Conservation (phyloP, 1,140 invertebrate genomes). For the Calycopis cecrops region DNA sequence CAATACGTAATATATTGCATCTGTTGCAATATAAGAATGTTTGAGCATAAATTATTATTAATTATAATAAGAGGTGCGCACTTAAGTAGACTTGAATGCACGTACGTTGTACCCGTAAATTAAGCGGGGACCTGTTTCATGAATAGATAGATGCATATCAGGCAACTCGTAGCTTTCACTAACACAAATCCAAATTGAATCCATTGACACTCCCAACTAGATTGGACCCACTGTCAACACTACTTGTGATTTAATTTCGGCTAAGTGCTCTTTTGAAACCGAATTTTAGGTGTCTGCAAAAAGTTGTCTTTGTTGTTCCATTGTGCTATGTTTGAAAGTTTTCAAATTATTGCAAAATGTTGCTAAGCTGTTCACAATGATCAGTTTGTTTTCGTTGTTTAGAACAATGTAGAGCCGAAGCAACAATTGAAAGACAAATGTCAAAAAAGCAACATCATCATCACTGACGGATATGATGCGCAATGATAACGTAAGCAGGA, state of each 20-base stretch:
- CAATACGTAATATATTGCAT: too few relatives aligned
- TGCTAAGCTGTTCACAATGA: too few relatives aligned
- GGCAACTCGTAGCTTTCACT: conserved; percentile 24
- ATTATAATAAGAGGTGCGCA: too few relatives aligned
- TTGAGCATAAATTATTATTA: too few relatives aligned
- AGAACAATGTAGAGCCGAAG: too few relatives aligned
- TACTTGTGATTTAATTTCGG: conserved; percentile 54
- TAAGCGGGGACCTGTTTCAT: conserved; percentile 24
- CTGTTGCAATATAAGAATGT: too few relatives aligned
- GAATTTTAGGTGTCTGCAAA: conserved; percentile 14
- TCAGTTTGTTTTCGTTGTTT: too few relatives aligned
- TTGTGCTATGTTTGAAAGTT: background rate
- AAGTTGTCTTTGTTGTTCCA: conserved; percentile 2
- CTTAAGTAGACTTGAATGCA: conserved; percentile 7
- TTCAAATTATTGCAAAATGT: too few relatives aligned
- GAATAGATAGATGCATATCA: conserved; percentile 42
- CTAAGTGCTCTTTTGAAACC: conserved; percentile 39
- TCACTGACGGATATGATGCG: too few relatives aligned
- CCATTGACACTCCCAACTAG: conserved; percentile 58
- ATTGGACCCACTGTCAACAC: conserved; percentile 35
- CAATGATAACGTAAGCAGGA: too few relatives aligned
- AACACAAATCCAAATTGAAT: conserved; percentile 59
- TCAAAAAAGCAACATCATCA: too few relatives aligned
- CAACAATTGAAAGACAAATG: too few relatives aligned
- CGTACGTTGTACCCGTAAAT: background rate